Base-by-base conservation (phyloP, 64 coral and sea anemone genomes). In the Porites australiensis region DNA sequence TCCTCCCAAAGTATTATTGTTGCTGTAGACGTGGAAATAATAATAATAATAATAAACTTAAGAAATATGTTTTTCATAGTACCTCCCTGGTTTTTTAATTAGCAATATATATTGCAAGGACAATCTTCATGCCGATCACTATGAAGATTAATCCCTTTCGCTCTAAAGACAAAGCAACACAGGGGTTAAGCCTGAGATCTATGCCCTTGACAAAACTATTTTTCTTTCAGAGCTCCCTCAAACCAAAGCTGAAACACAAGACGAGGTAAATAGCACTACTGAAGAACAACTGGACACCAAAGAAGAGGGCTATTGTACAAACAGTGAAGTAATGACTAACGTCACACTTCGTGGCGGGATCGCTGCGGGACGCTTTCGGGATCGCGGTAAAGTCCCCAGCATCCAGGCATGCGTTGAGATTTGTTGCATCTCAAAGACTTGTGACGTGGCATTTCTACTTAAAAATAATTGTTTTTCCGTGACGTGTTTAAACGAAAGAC, bases 381-480 rank as follows among this genome's bases (percentile, higher is more conserved):
- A 93, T 86, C 66, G 91, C 43, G 91, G 91, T 8, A 86, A 79
- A 49, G 82, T 93, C 83, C 91, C 91, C 3, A 87, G 50, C n/a
- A 70, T 93, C 21, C 64, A 45, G 19, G 91, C 74, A 50, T 93
- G 91, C 66, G 91, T 84, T 5, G 91, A 93, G 37, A 84, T 93
- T 48, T 99, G 98, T 60, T 99, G 98, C 59, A 84, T 91, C 10
- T 79, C 77, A 48, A 91, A 88, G n/a, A 79, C 47, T 10, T 99
- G 98, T 45, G 94, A 99, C 69, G 68, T 99, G 22, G 91, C 98
- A 4, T 99, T 96, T 55, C 79, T 99, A 67, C 77, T 99, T 4
- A 79, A 89, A 44, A 71, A 94, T 44, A 93, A 96, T 20, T 99
- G 98, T 50, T 99, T 99, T 64, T 94, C 94, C 0, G 88, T 99